A percentile compares a stretch with the other conserved stretches of the same genome.
phyloP scores from a whole-genome alignment of 2,797 vertebrate genomes.

The Chiroxiphia lanceolata region DNA sequence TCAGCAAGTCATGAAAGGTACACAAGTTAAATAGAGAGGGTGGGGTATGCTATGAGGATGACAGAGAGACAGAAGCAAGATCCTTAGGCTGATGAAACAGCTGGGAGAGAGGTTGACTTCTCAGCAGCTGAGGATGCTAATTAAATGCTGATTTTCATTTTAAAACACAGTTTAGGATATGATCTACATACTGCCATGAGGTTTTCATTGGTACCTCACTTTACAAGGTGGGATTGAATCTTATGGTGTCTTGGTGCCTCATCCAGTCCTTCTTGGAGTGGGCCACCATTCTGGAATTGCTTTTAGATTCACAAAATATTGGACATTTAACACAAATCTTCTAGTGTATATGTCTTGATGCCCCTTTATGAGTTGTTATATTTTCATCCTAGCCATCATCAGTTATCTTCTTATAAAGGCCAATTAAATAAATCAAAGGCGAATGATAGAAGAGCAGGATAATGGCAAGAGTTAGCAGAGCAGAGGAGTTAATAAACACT shows the following conservation, averaged over 20 bases:
- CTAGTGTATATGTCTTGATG: neutral
- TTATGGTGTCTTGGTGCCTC: neutral
- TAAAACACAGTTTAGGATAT: neutral
- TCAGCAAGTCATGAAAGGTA: neutral
- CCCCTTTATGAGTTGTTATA: neutral
- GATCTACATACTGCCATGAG: neutral
- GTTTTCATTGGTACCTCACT: neutral
- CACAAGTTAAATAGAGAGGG: neutral
- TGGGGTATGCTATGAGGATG: neutral
- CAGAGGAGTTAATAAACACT: neutral
- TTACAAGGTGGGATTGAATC: neutral
- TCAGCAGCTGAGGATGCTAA: neutral
- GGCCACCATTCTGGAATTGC: neutral
- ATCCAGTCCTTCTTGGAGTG: neutral
- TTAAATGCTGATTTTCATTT: neutral
- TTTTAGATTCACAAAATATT: neutral
- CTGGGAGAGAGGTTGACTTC: neutral
- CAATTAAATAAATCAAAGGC: neutral
- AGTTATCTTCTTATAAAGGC: neutral
- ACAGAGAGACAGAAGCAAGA: neutral
- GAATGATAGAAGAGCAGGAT: neutral
- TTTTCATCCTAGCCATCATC: neutral
- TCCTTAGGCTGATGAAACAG: neutral
- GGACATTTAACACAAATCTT: neutral
- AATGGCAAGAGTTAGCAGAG: neutral